These are phyloP conservation scores for Chelonus formosanus DNA, from an alignment of 2,888 invertebrate genomes.

Conservation along the genomic window DNA sequence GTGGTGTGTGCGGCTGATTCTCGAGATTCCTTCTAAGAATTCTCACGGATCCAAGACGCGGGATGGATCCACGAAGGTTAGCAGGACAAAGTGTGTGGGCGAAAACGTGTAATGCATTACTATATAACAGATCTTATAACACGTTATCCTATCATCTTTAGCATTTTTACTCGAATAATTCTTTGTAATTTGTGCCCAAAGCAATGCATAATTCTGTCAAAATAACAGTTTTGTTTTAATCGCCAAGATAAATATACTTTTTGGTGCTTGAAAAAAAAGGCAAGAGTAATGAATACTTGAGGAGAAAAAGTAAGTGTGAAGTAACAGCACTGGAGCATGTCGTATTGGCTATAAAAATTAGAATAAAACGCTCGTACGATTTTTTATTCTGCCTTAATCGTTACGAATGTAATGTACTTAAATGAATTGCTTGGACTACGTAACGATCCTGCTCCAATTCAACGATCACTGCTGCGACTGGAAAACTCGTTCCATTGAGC, in stretches of 20 bases:
- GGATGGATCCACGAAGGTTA: conserved; percentile 26
- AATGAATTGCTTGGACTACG: conserved; percentile 42
- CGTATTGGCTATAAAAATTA: conserved; percentile 24
- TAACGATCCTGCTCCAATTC: conserved; percentile 36
- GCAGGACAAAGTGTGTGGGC: conserved; percentile 27
- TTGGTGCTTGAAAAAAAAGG: too few species aligned
- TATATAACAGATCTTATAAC: conserved; percentile 38
- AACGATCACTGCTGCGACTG: conserved; percentile 37
- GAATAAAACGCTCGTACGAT: conserved; percentile 26
- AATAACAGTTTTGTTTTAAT: too few species aligned
- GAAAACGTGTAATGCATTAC: conserved; percentile 30
- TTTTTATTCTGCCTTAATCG: conserved; percentile 13
- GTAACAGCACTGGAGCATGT: conserved; percentile 2
- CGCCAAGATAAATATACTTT: not conserved
- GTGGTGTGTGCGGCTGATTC: conserved; percentile 25
- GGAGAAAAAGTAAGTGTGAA: conserved; percentile 13
- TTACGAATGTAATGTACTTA: conserved; percentile 23
- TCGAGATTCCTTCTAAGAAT: conserved; percentile 33
- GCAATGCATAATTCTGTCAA: too few species aligned
- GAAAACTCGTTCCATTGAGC: conserved; percentile 51
- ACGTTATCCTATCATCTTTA: conserved; percentile 17
- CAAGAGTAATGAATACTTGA: not conserved
- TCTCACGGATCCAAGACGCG: conserved; percentile 24
- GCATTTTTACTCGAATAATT: not conserved
- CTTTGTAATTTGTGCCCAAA: too few species aligned